Evolutionary conservation across 2,113 vertebrate species (phyloP), one percentile per base, ranked within the genome.

Genomic region (Ptychochromis oligacanthus): DNA sequence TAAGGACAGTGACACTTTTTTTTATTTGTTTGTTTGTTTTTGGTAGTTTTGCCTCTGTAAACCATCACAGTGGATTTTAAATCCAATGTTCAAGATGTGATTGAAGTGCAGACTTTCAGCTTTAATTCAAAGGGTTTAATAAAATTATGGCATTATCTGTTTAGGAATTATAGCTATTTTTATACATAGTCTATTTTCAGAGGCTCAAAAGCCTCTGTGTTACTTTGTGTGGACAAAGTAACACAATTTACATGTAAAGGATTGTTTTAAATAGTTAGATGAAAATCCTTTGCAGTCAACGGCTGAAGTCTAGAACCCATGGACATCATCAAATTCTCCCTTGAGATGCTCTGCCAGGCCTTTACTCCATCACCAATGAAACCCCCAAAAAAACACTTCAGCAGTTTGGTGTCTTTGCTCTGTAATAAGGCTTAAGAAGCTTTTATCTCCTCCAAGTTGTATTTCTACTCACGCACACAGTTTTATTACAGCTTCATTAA

Each of bases 191-290:
- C 2, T 14, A 67, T 17, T 67, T 43, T 67, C 20, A 64, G 36
- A 64, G 61, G 2, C 61, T 40, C 22, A 9, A 22, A 40, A 24
- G n/a, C n/a, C n/a, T n/a, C n/a, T n/a, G n/a, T n/a, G n/a, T n/a
- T n/a, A n/a, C n/a, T n/a, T n/a, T n/a, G n/a, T n/a, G n/a, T 65
- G 13, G 36, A 65, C 7, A 64, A 64, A 40, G n/a, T 5, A 40
- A 64, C 61, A 24, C 3, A 43, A 15, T 65, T 43, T 43, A 24
- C 40, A 6, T 14, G 46, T 46, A 1, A 46, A 0, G 0, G 0
- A 18, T 46, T 28, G 5, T 62, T 36, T 62, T 62, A 3, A 62
- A 36, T 62, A n/a, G 12, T 36, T 36, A 9, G 9, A 36, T 61
- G 64, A 67, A 67, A 67, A 26, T 67, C 22, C 8, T 26, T 46